phyloP scores from a whole-genome alignment of 2,113 vertebrate species.

The Podarcis muralis region DNA sequence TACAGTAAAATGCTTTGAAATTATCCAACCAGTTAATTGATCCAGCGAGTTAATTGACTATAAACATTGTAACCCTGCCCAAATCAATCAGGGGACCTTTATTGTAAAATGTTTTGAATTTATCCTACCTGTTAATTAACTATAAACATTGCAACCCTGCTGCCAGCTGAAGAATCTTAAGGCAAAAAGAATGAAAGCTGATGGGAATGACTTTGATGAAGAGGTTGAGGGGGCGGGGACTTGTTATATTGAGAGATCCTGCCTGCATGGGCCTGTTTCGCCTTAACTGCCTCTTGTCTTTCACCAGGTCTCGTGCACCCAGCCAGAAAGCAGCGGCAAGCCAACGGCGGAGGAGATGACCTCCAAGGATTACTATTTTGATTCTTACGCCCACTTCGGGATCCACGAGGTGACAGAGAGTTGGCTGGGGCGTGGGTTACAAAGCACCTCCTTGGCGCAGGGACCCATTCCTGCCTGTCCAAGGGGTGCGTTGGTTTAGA shows the following conservation, averaged over 20 bases:
- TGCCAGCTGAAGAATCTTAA: background rate
- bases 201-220: background rate
- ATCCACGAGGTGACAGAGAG: constrained; percentile 86
- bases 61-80: no score
- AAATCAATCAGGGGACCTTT: no score
- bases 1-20: no score
- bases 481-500: background rate
- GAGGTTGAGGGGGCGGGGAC: background rate
- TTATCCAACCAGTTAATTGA: background rate
- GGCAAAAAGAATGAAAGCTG: background rate
- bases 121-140: background rate
- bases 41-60: no score
- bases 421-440: background rate
- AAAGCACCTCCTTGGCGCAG: background rate
- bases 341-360: constrained; percentile 94
- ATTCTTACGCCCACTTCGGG: constrained; percentile 93
- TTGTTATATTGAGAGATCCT: background rate
- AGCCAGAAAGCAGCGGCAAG: constrained; percentile 83
- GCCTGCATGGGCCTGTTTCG: background rate
- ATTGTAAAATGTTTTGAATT: no score
- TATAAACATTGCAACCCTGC: background rate
- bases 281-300: background rate
- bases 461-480: background rate
- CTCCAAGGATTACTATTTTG: constrained; percentile 95
- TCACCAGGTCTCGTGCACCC: constrained; percentile 82